Evolutionary conservation across 2,888 invertebrate species (phyloP), one percentile per base, ranked within the genome.

Genomic region (Cotesia congregata): DNA sequence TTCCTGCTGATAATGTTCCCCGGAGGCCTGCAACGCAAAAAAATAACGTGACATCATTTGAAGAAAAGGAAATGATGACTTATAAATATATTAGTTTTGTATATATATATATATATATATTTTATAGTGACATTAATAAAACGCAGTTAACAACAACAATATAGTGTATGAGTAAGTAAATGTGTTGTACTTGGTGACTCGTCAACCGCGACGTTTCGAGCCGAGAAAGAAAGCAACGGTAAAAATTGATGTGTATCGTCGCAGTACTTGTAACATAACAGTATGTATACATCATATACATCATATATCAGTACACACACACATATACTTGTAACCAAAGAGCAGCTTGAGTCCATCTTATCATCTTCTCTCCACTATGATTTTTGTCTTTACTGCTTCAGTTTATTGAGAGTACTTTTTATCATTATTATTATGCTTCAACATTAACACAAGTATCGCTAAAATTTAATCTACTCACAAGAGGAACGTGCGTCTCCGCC

Each of bases 1-100:
- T 86, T 86, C 86, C 86, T 85, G 86, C 83, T 85, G 86, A 86
- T 86, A 86, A 78, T 83, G 83, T 79, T 83, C 84, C 74, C 80
- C 81, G 79, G 74, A 70, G 69, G 80, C 77, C 82, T 84, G 83
- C 78, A 84, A 82, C 78, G 81, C 81, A 83, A 80, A 82, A 83
- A 80, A 76, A 75, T 75, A 81, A 74, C 78, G 74, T 81, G 83
- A 82, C 80, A 80, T 83, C 80, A 82, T 78, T 72, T 67, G 60
- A 77, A 70, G 61, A 74, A 72, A 62, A 40, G 75, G 20, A 40
- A 71, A 15, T 50, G 12, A 15, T 50, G 12, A 9, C 12, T 50
- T 50, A 50, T n/a, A n/a, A n/a, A n/a, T 7, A 50, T 50, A 12
- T 50, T 39, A 9, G 17, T 50, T n/a, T 30, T 30, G 30, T 39